Evolutionary conservation across 2,113 vertebrate genomes (phyloP), one percentile per base, ranked within the genome.

Genomic region (Drymodes brunneopygia): DNA sequence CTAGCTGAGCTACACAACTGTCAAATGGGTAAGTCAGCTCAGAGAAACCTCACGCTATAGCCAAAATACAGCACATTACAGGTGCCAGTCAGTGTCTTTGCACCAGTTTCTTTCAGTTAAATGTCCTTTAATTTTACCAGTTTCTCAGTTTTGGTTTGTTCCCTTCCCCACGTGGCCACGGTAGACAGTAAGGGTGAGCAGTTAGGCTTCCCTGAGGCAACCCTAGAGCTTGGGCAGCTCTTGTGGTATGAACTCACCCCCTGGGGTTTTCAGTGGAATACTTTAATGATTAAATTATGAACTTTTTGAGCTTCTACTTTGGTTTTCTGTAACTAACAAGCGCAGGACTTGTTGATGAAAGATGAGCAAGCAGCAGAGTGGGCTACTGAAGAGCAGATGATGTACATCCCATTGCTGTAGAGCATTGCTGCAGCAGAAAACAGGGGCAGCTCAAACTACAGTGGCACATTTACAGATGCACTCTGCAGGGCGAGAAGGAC

Each of bases 341-440:
- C 7, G 1, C 31, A 70, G 44, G 71, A 47, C 40, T 72, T 45
- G 38, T 7, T 71, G 70, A 50, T 23, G 48, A 36, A 83, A 71
- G 61, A 86, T 15, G 15, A 86, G 31, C 51, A 58, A 94, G 77
- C 35, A 84, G 60, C 31, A 89, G 35, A 92, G 45, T 0, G 0
- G 27, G 5, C 22, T 44, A 3, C 16, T 13, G 0, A 22, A 51
- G 60, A 67, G 48, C 11, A 65, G 40, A 28, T 5, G 38, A 81
- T 44, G 40, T 2, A 5, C 15, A 57, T 38, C 29, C 42, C 60
- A 48, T 9, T 0, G 0, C 33, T 33, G 10, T 10, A n/a, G 48
- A 84, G 81, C 42, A 65, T 2, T 14, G 12, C 70, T 57, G 33
- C 75, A 51, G 51, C 2, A 2, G 53, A 21, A 56, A 77, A 35